A percentile compares a stretch with the other conserved stretches of the same genome.
Conservation (phyloP, 1,140 invertebrate genomes). For the Drosophila arawakana region DNA sequence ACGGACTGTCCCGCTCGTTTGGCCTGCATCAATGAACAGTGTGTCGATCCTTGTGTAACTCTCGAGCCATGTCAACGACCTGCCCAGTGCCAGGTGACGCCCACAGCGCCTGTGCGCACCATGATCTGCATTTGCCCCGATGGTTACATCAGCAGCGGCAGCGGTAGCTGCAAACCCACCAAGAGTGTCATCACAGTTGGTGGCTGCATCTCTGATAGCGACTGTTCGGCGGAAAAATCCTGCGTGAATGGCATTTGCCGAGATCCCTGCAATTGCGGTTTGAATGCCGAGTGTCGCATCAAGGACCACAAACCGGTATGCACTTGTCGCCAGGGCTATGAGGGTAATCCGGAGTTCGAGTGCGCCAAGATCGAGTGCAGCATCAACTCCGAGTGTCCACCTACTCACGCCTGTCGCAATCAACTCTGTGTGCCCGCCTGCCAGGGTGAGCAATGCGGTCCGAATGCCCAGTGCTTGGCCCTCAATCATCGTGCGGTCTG, state of each 20-base stretch:
- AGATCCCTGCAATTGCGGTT: conserved; percentile 92
- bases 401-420: conserved; percentile 91
- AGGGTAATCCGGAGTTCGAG: conserved; percentile 91
- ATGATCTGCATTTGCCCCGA: conserved; percentile 95
- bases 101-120: conserved; percentile 92
- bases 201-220: conserved; percentile 90
- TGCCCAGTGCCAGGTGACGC: conserved; percentile 91
- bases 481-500: conserved; percentile 90
- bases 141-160: conserved; percentile 94
- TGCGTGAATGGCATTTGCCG: conserved; percentile 92
- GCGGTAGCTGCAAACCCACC: conserved; percentile 90
- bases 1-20: conserved; percentile 91
- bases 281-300: conserved; percentile 92
- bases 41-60: conserved; percentile 92
- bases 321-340: conserved; percentile 91
- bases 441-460: conserved; percentile 89
- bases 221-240: conserved; percentile 90
- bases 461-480: conserved; percentile 90
- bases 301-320: conserved; percentile 93
- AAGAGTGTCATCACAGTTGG: conserved; percentile 87
- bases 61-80: conserved; percentile 92
- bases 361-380: conserved; percentile 90
- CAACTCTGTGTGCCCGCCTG: conserved; percentile 92
- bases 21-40: conserved; percentile 93
- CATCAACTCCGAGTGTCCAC: conserved; percentile 90